Evolutionary conservation across 1,140 invertebrate genomes (phyloP).

Genomic region (Pinna nobilis): DNA sequence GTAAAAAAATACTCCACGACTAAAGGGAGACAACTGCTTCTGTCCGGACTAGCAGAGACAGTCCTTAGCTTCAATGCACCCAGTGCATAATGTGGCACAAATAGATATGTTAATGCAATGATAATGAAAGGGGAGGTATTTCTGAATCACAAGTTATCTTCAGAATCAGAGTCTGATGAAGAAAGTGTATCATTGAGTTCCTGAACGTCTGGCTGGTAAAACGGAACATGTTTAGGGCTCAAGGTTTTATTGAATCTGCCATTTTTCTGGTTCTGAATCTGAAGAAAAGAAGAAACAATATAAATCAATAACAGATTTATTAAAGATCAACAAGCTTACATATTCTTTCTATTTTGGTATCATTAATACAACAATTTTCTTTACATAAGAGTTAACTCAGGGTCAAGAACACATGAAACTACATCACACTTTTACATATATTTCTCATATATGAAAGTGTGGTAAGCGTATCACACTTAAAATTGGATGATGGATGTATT

Average conservation of each 20-base stretch:
- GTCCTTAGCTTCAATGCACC: not conserved
- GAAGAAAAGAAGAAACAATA: not conserved
- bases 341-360: not conserved
- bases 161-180: slow-evolving; percentile 3
- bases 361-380: not conserved
- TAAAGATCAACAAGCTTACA: not conserved
- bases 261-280: slow-evolving; percentile 5
- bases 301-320: not conserved
- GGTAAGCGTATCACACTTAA: too few relatives aligned
- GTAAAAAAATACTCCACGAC: slow-evolving; percentile 7
- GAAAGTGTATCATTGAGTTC: slow-evolving; percentile 62
- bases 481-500: too few relatives aligned
- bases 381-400: too few relatives aligned
- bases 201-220: slow-evolving; percentile 53
- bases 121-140: not conserved
- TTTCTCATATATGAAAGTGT: too few relatives aligned
- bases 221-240: slow-evolving; percentile 62
- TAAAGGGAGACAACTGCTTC: not conserved
- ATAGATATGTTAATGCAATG: slow-evolving; percentile 16
- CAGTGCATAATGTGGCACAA: slow-evolving; percentile 20
- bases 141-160: slow-evolving; percentile 10
- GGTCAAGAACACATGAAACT: too few relatives aligned
- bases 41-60: slow-evolving; percentile 19
- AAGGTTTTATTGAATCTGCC: slow-evolving; percentile 28
- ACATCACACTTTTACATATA: too few relatives aligned